Evolutionary conservation across 2,888 invertebrate genomes (phyloP), one percentile per base, ranked within the genome.

Genomic region (Syritta pipiens): DNA sequence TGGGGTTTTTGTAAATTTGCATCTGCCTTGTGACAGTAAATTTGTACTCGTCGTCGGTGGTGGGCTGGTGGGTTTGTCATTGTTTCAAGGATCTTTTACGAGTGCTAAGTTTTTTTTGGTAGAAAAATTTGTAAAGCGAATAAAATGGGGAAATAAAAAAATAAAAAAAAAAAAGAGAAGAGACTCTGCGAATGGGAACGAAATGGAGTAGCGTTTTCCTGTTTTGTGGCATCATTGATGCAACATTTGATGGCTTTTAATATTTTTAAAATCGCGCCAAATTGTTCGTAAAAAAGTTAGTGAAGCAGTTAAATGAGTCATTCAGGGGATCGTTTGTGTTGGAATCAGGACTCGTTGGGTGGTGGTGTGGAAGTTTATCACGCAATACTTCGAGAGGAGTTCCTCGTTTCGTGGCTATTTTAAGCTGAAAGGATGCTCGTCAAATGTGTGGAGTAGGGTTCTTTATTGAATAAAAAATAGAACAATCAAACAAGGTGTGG

Each of bases 21-120:
- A 75, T 75, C 60, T 75, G 60, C 24, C 60, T 62, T 62, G 62
- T 30, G 62, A 62, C 71, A 71, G 71, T 62, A 71, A 68, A 55
- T 68, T 55, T 55, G 44, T 24, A 26, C 32, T 7, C 17, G 37
- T 17, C 17, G 37, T n/a, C 17, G 37, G 14, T 14, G 9, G 10
- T 17, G 37, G 40, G 20, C 5, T 35, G 49, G 26, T 44, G 72
- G 44, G 24, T 42, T 51, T 49, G 30, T 4, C 49, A 53, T 67
- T 68, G 68, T 68, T 74, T 28, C 14, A 24, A 44, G 48, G 48
- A 9, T 4, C 20, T 35, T 53, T 37, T 37, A 37, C 35, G 35
- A 22, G 57, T 9, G 12, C n/a, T 26, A 12, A n/a, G 14, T 22
- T 44, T 65, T 20, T 10, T 3, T 3, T 65, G 59, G 49, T 49